Conservation (phyloP, 2,113 vertebrate genomes). For the Peromyscus maniculatus region DNA sequence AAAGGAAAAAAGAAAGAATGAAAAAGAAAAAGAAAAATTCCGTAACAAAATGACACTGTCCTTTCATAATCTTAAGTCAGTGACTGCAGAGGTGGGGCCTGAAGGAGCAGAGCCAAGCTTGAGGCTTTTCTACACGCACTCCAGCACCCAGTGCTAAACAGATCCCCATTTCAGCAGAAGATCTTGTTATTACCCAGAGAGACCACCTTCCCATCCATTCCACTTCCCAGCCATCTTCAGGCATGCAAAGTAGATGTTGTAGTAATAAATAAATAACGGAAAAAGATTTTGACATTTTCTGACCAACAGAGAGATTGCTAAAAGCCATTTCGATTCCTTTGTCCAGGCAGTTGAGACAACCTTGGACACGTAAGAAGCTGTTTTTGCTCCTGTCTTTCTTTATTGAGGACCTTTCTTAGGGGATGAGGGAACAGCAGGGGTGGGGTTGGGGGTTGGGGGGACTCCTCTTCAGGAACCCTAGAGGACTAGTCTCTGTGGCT, state of each 20-base stretch:
- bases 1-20: neutral
- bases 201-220: neutral
- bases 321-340: neutral
- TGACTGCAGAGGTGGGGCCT: constrained; percentile 52
- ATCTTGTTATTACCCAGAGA: neutral
- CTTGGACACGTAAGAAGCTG: neutral
- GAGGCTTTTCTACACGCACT: neutral
- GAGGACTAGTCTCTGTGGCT: neutral
- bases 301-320: constrained; percentile 5
- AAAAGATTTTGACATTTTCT: constrained; percentile 10
- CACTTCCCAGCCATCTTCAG: neutral
- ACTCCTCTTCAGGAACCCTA: neutral
- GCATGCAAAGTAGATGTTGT: neutral
- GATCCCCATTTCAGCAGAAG: neutral
- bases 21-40: neutral
- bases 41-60: constrained; percentile 42
- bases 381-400: neutral
- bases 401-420: neutral
- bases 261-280: neutral
- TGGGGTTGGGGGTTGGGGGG: too few relatives aligned
- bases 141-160: neutral
- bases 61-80: constrained; percentile 46
- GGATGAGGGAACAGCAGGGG: neutral
- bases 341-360: neutral
- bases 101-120: constrained; percentile 9